Evolutionary conservation across 2,797 vertebrate species (phyloP), one percentile per base, ranked within the genome.

Genomic region (Aeoliscus strigatus): DNA sequence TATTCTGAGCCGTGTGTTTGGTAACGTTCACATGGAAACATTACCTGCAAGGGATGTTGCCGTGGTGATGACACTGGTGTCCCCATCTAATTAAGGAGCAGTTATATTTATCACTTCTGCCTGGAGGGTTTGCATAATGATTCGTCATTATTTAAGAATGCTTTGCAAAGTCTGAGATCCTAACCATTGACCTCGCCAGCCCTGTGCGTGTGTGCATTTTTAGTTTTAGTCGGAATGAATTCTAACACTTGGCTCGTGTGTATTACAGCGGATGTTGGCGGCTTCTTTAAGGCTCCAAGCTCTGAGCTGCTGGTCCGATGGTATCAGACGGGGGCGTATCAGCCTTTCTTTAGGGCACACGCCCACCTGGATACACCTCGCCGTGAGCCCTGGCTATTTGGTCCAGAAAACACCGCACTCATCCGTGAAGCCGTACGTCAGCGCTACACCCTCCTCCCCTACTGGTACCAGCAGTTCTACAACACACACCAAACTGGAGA

Each of bases 311-410:
- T 96, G 51, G 90, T 96, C 39, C 93, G 94, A 30, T 97, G 94
- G 94, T 97, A 96, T 82, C 94, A 97, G 77, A 87, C 89, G 0
- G 93, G 93, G 0, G 91, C 93, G 0, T 94, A 94, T 64, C 93
- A 96, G 79, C 93, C 94, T 0, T 97, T 97, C 75, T 96, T 91
- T 65, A 88, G 94, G 1, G 87, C 92, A 6, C 94, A 97, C 3
- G 92, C 94, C 2, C 94, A 97, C 75, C 52, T 97, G 76, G 94
- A 97, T 81, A 97, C 92, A 0, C 90, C 88, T 0, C 90, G 93
- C 1, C 86, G 94, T 0, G 94, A 97, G 50, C 94, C 94, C 0
- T 97, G 94, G 94, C 86, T 97, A 2, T 90, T 95, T 1, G 85
- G 89, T 0, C 82, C 90, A 0, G 91, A 91, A 30, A 90, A 91